Evolutionary conservation across 2,888 invertebrate species (phyloP).

Genomic region (Micoletzkya japonica): DNA sequence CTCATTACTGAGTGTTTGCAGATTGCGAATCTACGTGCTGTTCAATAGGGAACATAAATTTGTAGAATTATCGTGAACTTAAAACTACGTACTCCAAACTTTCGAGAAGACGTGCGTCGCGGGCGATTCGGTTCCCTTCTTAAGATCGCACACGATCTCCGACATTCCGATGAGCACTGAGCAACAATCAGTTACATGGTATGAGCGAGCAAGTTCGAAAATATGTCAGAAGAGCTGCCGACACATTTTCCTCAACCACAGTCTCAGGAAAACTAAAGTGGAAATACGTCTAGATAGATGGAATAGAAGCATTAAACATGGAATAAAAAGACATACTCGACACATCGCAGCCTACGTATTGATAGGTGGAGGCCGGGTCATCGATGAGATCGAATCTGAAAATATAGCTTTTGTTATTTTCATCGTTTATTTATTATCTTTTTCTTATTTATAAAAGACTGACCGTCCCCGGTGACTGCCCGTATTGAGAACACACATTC

Average conservation of each 20-base stretch:
- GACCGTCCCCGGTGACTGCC: slow-evolving; percentile 36
- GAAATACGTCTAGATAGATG: no score
- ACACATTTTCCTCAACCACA: no score
- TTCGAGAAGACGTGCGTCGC: slow-evolving; percentile 14
- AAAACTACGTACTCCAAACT: slow-evolving; percentile 26
- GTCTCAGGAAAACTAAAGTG: no score
- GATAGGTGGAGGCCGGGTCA: slow-evolving; percentile 47
- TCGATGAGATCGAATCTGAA: slow-evolving; percentile 57
- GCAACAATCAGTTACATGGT: no score
- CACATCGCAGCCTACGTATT: slow-evolving; percentile 56
- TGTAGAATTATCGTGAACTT: background rate
- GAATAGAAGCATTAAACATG: no score
- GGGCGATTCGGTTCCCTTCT: no score
- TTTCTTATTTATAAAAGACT: background rate
- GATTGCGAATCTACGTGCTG: background rate
- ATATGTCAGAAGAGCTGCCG: no score
- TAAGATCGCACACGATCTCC: slow-evolving; percentile 23
- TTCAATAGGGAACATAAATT: background rate
- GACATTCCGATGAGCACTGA: slow-evolving; percentile 26
- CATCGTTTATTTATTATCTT: background rate
- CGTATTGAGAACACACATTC: slow-evolving; percentile 52
- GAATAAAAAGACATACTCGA: slow-evolving; percentile 42
- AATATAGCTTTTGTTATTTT: background rate
- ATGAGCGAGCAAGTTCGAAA: no score
- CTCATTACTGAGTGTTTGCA: background rate